Conservation (phyloP, 2,797 vertebrate genomes). For the Coranthus polyacanthus region DNA sequence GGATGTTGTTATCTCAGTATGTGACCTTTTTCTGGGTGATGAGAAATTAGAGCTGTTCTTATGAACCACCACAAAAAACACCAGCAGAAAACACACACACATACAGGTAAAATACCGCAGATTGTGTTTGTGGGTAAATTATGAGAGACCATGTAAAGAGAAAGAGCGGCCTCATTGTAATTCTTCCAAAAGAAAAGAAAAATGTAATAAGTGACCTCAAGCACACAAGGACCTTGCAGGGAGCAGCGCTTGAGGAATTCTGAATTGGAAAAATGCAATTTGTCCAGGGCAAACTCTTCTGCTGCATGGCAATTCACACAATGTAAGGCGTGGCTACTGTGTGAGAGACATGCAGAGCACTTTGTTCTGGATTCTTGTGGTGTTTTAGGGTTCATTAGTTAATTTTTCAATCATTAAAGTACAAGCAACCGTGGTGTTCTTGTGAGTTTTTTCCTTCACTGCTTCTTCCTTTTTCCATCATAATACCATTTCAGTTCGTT, state of each 20-base stretch:
- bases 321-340: slow-evolving; percentile 3
- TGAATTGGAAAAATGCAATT: slow-evolving; percentile 57
- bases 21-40: slow-evolving; percentile 47
- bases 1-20: slow-evolving; percentile 15
- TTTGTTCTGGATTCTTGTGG: slow-evolving; percentile 2
- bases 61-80: slow-evolving; percentile 25
- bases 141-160: slow-evolving; percentile 16
- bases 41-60: slow-evolving; percentile 44
- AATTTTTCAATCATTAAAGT: slow-evolving; percentile 11
- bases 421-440: neutral
- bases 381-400: slow-evolving; percentile 26
- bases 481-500: slow-evolving; percentile 19
- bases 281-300: slow-evolving; percentile 26
- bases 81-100: neutral
- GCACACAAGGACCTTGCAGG: slow-evolving; percentile 25
- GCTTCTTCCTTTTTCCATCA: slow-evolving; percentile 16
- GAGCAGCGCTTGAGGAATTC: slow-evolving; percentile 16
- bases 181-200: slow-evolving; percentile 30
- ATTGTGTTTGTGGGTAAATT: slow-evolving; percentile 39
- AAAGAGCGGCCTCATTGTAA: slow-evolving; percentile 18
- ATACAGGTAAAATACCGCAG: slow-evolving; percentile 8
- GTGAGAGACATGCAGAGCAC: neutral
- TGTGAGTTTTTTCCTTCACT: neutral
- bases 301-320: slow-evolving; percentile 14
- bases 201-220: slow-evolving; percentile 52